These are phyloP conservation scores for Phoeniculus purpureus DNA, from an alignment of 2,797 vertebrate species.

Conservation along the genomic window DNA sequence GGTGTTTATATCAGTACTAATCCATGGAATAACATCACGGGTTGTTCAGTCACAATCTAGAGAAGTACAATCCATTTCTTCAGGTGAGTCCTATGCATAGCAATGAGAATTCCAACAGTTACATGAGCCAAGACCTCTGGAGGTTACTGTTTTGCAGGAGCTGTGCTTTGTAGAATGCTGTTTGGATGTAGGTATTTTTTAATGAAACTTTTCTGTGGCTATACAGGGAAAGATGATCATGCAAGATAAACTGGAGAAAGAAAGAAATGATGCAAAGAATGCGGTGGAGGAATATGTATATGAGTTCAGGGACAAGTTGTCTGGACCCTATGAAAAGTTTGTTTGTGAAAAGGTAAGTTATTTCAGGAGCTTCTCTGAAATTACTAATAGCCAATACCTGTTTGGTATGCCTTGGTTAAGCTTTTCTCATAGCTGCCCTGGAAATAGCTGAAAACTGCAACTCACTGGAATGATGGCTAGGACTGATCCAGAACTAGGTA, in stretches of 20 bases:
- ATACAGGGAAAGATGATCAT: constrained; percentile 84
- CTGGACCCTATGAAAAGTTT: constrained; percentile 81
- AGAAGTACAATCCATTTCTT: not conserved
- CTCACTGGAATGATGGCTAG: not conserved
- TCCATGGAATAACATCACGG: not conserved
- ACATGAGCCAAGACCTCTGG: not conserved
- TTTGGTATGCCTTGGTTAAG: not conserved
- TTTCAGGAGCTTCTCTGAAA: not conserved
- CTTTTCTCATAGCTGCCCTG: not conserved
- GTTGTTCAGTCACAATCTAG: not conserved
- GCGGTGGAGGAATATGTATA: constrained; percentile 86
- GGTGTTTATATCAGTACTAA: not conserved
- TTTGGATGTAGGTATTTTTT: not conserved
- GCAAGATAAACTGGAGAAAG: constrained; percentile 85
- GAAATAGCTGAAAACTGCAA: not conserved
- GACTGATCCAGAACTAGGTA: not conserved
- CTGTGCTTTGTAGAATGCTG: not conserved
- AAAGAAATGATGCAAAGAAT: constrained; percentile 85
- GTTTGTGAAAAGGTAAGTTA: constrained; percentile 78
- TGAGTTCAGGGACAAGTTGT: constrained; percentile 83
- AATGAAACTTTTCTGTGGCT: not conserved
- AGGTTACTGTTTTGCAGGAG: not conserved
- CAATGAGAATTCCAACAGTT: not conserved
- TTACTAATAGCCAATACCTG: not conserved
- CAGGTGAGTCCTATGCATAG: not conserved